A percentile compares a stretch with the other conserved stretches of the same genome.
These are phyloP conservation scores for Melangyna quadrimaculata DNA, from an alignment of 2,888 invertebrate species.

Conservation along the genomic window DNA sequence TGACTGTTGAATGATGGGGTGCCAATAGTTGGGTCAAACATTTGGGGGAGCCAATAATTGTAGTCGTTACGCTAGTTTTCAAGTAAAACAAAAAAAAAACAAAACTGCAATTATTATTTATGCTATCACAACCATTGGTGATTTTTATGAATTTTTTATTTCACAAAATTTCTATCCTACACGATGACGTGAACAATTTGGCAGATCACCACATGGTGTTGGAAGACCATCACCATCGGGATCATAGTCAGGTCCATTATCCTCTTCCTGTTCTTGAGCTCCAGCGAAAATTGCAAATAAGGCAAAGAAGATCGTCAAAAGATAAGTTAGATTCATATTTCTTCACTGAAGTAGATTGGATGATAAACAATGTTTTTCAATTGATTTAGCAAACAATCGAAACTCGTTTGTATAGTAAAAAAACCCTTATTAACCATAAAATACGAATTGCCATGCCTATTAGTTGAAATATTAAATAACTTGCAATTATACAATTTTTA, in stretches of 20 bases:
- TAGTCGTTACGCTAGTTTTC: no score
- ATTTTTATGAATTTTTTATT: background rate
- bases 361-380: background rate
- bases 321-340: background rate
- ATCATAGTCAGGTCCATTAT: background rate
- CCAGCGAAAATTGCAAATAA: background rate
- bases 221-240: background rate
- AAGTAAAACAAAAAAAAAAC: background rate
- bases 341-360: background rate
- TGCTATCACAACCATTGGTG: background rate
- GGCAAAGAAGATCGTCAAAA: background rate
- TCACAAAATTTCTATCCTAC: background rate
- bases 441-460: background rate
- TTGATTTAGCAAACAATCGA: background rate
- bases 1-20: no score
- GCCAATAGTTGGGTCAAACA: no score
- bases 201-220: conserved; percentile 2
- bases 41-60: no score
- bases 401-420: background rate
- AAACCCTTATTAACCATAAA: background rate
- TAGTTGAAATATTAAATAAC: background rate
- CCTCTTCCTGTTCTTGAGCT: background rate
- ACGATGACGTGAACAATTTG: background rate
- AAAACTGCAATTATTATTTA: background rate
- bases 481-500: no score